These are phyloP conservation scores for Osmoderma eremita DNA, from an alignment of 2,888 invertebrate species.

Conservation along the genomic window DNA sequence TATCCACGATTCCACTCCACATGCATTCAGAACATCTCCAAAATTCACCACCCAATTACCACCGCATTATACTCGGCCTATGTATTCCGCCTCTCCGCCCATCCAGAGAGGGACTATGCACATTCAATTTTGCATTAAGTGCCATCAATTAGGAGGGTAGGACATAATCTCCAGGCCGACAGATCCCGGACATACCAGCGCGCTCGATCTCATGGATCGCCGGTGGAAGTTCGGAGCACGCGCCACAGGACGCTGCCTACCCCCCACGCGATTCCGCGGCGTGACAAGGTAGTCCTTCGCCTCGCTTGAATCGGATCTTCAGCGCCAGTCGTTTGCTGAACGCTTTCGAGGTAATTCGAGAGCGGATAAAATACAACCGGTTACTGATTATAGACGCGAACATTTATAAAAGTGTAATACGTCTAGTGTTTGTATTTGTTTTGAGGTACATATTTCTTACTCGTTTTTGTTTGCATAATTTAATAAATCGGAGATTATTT, in stretches of 20 bases:
- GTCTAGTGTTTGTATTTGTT: constrained; percentile 8
- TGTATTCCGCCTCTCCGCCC: neutral
- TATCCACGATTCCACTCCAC: neutral
- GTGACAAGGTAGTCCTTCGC: no score
- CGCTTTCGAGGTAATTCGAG: neutral
- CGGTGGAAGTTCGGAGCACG: constrained; percentile 46
- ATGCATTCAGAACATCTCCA: neutral
- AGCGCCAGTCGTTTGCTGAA: constrained; percentile 8
- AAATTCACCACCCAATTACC: neutral
- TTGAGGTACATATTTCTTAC: neutral
- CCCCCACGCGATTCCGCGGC: constrained; percentile 41
- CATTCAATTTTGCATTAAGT: constrained; percentile 53
- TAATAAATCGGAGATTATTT: no score
- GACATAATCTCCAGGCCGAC: constrained; percentile 50
- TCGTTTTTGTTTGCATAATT: neutral
- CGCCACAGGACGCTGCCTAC: constrained; percentile 45
- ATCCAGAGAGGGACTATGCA: constrained; percentile 13
- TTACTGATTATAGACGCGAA: neutral
- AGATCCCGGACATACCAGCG: constrained; percentile 27
- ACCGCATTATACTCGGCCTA: neutral
- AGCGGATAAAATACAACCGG: neutral
- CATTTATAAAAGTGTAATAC: no score
- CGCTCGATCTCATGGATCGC: constrained; percentile 3
- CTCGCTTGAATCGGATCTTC: neutral
- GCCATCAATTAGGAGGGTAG: constrained; percentile 55